A percentile compares a stretch with the other conserved stretches of the same genome.
phyloP scores from a whole-genome alignment of 2,113 vertebrate species.

The Urocynchramus pylzowi region DNA sequence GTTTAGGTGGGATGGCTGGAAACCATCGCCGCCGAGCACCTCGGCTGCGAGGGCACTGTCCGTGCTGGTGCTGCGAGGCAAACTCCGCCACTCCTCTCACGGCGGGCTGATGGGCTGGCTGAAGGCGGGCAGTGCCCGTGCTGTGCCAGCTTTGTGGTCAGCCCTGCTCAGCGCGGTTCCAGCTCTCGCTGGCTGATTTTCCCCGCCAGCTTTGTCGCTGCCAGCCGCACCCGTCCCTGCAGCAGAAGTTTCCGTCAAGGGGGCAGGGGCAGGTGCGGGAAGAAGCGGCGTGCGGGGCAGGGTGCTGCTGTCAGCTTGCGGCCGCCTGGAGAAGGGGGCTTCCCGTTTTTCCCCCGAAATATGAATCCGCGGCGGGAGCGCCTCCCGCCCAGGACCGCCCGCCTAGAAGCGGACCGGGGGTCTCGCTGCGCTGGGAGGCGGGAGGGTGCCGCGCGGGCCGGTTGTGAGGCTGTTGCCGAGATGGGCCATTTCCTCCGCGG shows the following conservation, averaged over 20 bases:
- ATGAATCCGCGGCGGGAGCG: neutral
- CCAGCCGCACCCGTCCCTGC: neutral
- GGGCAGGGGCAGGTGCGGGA: neutral
- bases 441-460: neutral
- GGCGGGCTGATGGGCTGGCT: neutral
- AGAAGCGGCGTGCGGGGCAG: too few relatives aligned
- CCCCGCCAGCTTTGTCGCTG: accelerated
- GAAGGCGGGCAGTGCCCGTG: neutral
- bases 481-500: conserved; percentile 61
- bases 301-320: neutral
- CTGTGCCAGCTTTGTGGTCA: accelerated
- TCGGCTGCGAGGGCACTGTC: neutral
- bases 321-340: neutral
- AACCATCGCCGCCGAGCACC: neutral
- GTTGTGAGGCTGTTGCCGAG: conserved; percentile 37
- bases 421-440: neutral
- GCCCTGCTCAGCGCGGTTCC: accelerated
- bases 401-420: neutral
- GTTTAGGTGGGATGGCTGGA: neutral
- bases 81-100: accelerated
- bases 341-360: neutral
- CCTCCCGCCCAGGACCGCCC: neutral
- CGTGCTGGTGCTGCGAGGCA: accelerated
- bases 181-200: neutral
- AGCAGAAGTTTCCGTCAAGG: neutral